These are phyloP conservation scores for Montipora capitata DNA, from an alignment of 92 coral and sea anemone species.

Conservation along the genomic window DNA sequence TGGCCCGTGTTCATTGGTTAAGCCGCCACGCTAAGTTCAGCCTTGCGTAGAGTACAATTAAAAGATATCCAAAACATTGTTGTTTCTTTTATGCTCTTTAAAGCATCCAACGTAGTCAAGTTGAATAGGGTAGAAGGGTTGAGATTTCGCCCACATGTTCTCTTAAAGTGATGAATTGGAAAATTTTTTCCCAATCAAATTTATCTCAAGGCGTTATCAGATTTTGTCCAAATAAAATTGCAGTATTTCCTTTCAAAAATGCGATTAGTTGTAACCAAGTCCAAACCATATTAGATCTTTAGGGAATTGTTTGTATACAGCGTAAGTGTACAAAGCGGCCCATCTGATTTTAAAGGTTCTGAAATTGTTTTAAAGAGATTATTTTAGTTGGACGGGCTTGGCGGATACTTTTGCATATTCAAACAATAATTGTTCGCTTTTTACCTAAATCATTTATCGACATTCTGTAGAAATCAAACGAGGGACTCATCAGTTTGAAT, in stretches of 20 bases:
- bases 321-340: neutral
- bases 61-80: neutral
- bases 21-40: too few species aligned
- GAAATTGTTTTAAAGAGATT: neutral
- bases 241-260: neutral
- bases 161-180: neutral
- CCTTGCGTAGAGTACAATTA: too few species aligned
- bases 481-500: too few species aligned
- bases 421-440: neutral
- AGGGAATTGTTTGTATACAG: neutral
- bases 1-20: too few species aligned
- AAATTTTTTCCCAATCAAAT: neutral
- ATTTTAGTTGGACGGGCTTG: neutral
- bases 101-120: too few species aligned
- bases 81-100: neutral
- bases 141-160: neutral
- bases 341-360: neutral
- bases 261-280: neutral
- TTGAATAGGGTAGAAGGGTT: neutral
- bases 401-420: neutral
- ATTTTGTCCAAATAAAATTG: neutral
- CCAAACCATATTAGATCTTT: neutral
- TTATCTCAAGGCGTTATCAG: neutral
- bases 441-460: slow-evolving; percentile 12
- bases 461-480: neutral